phyloP scores from a whole-genome alignment of 2,113 vertebrate genomes.

The Setophaga coronata region DNA sequence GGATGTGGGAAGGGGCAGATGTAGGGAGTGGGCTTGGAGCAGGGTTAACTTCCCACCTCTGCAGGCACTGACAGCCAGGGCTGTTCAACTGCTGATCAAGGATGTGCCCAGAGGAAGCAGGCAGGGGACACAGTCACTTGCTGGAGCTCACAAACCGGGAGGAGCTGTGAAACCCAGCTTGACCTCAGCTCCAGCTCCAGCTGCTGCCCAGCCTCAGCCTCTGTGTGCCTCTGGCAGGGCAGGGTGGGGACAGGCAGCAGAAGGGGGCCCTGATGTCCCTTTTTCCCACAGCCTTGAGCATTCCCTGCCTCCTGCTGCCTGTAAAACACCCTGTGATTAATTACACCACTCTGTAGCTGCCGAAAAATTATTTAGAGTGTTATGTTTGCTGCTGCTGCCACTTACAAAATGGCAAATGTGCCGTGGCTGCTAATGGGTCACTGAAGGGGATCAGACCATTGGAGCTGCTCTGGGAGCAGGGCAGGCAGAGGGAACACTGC shows the following conservation, averaged over 20 bases:
- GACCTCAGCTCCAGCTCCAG: background rate
- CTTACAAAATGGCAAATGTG: background rate
- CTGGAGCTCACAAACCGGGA: background rate
- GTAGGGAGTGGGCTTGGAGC: background rate
- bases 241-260: background rate
- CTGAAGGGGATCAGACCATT: background rate
- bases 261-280: background rate
- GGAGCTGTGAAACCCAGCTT: background rate
- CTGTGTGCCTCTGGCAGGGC: background rate
- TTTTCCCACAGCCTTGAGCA: background rate
- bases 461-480: background rate
- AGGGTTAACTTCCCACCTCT: background rate
- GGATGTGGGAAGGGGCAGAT: background rate
- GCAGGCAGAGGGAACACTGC: background rate
- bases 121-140: fast-evolving
- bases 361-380: background rate
- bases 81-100: background rate
- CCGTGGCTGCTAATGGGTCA: constrained; percentile 14
- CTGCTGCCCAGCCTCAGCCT: background rate
- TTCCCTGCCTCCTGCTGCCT: background rate
- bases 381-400: background rate
- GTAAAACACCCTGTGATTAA: background rate
- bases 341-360: background rate
- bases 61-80: background rate
- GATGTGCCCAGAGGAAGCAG: fast-evolving